Evolutionary conservation across 2,797 vertebrate genomes (phyloP).

Genomic region (Crax fasciolata): DNA sequence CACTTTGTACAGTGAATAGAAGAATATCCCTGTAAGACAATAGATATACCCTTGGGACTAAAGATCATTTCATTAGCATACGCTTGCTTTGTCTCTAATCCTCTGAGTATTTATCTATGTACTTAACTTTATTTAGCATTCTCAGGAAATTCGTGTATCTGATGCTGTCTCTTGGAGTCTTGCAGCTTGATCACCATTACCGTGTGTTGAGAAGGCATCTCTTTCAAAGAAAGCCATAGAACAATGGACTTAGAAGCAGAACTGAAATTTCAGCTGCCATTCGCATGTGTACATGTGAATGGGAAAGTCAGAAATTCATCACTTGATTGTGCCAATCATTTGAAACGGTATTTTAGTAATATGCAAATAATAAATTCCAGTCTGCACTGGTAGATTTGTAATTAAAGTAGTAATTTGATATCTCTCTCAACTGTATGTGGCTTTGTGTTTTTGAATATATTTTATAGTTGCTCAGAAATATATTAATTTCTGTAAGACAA

Average conservation of each 20-base stretch:
- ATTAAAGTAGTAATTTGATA: background rate
- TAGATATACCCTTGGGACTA: background rate
- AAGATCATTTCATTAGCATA: conserved; percentile 2
- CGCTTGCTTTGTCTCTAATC: background rate
- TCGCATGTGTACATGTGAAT: background rate
- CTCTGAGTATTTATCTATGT: background rate
- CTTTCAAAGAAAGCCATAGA: background rate
- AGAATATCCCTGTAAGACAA: background rate
- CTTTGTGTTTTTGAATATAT: background rate
- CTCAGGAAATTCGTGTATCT: background rate
- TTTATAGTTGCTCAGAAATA: background rate
- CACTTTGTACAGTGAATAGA: background rate
- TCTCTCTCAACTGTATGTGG: no score
- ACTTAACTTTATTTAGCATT: background rate
- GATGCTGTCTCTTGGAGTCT: background rate
- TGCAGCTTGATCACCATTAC: background rate
- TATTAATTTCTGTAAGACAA: background rate
- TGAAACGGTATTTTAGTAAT: background rate
- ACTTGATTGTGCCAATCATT: background rate
- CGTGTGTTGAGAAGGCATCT: background rate
- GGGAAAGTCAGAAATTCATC: background rate
- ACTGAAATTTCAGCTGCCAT: background rate
- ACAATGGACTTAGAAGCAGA: background rate
- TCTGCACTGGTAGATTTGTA: background rate
- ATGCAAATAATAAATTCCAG: background rate